Conservation (phyloP, 2,888 invertebrate genomes). For the Alloplasta piceator region DNA sequence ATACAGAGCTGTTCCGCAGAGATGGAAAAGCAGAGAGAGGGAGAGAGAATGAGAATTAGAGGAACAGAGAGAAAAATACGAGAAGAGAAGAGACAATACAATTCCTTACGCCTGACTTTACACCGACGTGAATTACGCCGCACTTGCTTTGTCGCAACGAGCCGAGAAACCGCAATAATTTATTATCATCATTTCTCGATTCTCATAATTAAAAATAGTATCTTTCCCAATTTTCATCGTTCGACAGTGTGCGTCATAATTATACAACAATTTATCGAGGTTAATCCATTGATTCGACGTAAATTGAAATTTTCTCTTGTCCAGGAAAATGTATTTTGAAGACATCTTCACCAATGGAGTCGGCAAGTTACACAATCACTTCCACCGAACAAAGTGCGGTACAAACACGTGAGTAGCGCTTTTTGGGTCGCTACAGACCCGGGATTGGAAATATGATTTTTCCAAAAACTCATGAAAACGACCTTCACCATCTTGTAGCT, state of each 20-base stretch:
- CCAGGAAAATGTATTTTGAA: too few species aligned
- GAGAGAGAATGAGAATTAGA: background rate
- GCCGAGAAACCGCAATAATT: constrained; percentile 9
- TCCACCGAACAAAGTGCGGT: too few species aligned
- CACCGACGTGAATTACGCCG: constrained; percentile 49
- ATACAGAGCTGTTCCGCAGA: constrained; percentile 34
- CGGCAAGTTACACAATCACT: too few species aligned
- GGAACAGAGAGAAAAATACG: background rate
- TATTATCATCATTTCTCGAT: constrained; percentile 28
- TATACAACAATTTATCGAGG: background rate
- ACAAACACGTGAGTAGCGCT: too few species aligned
- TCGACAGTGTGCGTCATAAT: constrained; percentile 2
- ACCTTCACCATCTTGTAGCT: too few species aligned
- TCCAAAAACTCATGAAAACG: too few species aligned
- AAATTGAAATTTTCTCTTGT: background rate
- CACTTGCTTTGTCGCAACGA: constrained; percentile 47
- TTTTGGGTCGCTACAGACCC: too few species aligned
- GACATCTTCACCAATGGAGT: too few species aligned
- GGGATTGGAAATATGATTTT: too few species aligned
- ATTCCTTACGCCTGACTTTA: constrained; percentile 32
- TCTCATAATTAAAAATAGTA: background rate
- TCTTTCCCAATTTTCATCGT: background rate
- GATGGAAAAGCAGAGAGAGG: background rate
- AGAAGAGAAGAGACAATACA: constrained; percentile 35
- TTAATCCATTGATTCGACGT: background rate